Base-by-base conservation (phyloP, 2,888 invertebrate species). In the Lithophane socia region DNA sequence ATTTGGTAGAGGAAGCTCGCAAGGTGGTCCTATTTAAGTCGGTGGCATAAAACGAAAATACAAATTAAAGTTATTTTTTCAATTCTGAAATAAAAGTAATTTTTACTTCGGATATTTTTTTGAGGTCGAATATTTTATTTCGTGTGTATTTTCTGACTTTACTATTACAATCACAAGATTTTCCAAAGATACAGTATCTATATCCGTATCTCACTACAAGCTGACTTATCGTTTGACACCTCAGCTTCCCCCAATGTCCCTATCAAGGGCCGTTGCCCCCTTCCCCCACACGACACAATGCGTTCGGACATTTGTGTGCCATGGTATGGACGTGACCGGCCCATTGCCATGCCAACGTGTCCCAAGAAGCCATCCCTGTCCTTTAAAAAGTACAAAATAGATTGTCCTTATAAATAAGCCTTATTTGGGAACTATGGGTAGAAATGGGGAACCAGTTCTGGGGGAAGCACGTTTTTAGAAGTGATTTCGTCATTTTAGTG, bases 311-410 rank as follows among this genome's bases (percentile, higher is more conserved):
- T 58, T 73, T 67, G 85, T 82, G 66, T 73, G 52, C 16, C 63
- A 47, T n/a, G 12, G 56, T 64, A 60, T 56, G 65, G 68, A 79
- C 82, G 84, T 86, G 86, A 77, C 81, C 72, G 67, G 47, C 58
- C 77, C 77, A 79, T 84, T 42, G 80, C 86, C 77, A 84, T 86
- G 82, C 75, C 86, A 80, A 87, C 80, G 67, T 72, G 52, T 64
- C 71, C 44, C 42, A 42, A 24, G 58, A 71, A 76, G 44, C 61
- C 52, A 73, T 65, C 56, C 67, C 61, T 76, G 64, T 80, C 79
- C 68, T 87, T 79, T 77, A 58, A 84, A 81, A 70, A 70, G 42
- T 63, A 29, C 70, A 69, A 79, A 86, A 87, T 86, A 72, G 74
- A 75, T 86, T 87, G 84, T 77, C 77, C 47, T 74, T 75, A 67